Percentiles rank a stretch among this genome's conserved stretches.
Evolutionary conservation across 1,140 invertebrate species (phyloP).

Genomic region (Hylyphantes graminicola): DNA sequence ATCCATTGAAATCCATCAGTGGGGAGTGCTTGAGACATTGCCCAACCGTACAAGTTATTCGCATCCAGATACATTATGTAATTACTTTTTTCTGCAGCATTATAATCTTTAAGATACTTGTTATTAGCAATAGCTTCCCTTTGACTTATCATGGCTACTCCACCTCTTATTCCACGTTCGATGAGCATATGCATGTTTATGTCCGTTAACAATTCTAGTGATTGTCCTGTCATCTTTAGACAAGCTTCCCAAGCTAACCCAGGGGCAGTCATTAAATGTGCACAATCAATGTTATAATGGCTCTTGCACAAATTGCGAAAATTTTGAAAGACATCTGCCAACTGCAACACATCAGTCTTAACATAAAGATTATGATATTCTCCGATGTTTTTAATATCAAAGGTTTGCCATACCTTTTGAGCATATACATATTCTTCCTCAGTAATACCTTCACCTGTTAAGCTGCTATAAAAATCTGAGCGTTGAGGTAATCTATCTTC

Average conservation of each 20-base stretch:
- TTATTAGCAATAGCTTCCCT: constrained; percentile 61
- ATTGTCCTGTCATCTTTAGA: not conserved
- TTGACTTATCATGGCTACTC: constrained; percentile 64
- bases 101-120: constrained; percentile 53
- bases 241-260: not conserved
- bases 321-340: no score
- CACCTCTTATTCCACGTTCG: constrained; percentile 61
- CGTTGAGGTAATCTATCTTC: no score
- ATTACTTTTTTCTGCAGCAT: not conserved
- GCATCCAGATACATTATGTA: constrained; percentile 3
- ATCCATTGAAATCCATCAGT: not conserved
- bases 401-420: no score
- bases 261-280: no score
- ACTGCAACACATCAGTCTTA: no score
- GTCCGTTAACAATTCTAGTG: constrained; percentile 11
- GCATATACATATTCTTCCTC: no score
- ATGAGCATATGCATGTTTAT: not conserved
- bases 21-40: constrained; percentile 14
- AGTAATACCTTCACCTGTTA: no score
- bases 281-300: no score
- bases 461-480: no score
- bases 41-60: constrained; percentile 32
- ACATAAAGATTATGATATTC: no score
- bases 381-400: no score
- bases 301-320: no score